These are phyloP conservation scores for Gari tellinella DNA, from an alignment of 2,888 invertebrate genomes.

Conservation along the genomic window DNA sequence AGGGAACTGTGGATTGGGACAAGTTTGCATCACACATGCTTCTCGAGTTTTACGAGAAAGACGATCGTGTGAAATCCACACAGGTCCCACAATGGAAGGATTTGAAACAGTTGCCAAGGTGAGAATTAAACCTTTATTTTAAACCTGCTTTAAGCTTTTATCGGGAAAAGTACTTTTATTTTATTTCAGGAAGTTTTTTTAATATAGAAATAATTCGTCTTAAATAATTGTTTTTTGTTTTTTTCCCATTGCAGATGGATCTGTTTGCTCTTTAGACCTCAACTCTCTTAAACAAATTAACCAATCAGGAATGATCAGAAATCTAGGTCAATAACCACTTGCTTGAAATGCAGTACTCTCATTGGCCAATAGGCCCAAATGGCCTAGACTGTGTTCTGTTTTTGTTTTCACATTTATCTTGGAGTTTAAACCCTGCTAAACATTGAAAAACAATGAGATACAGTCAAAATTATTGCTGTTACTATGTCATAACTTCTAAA, in stretches of 20 bases:
- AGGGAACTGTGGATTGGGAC: conserved; percentile 84
- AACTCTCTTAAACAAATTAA: too few relatives aligned
- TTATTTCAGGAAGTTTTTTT: neutral
- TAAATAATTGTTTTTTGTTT: neutral
- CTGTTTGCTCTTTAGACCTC: too few relatives aligned
- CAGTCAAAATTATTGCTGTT: too few relatives aligned
- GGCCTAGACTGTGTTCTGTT: neutral
- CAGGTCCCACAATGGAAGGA: conserved; percentile 84
- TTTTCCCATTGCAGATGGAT: neutral
- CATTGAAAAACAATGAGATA: too few relatives aligned
- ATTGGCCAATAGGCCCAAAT: too few relatives aligned
- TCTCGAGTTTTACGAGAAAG: conserved; percentile 84
- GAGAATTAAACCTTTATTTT: too few relatives aligned
- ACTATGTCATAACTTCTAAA: too few relatives aligned
- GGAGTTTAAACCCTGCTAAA: too few relatives aligned
- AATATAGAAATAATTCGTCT: neutral
- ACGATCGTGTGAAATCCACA: conserved; percentile 83
- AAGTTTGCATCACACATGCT: conserved; percentile 84
- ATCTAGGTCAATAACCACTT: too few relatives aligned
- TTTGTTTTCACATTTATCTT: too few relatives aligned
- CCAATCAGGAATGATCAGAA: too few relatives aligned
- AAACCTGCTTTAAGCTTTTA: neutral
- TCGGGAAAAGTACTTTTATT: neutral
- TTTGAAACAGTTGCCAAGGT: conserved; percentile 81
- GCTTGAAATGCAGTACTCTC: too few relatives aligned